phyloP scores from a whole-genome alignment of 2,888 invertebrate genomes.

The Ctenicera cuprea region DNA sequence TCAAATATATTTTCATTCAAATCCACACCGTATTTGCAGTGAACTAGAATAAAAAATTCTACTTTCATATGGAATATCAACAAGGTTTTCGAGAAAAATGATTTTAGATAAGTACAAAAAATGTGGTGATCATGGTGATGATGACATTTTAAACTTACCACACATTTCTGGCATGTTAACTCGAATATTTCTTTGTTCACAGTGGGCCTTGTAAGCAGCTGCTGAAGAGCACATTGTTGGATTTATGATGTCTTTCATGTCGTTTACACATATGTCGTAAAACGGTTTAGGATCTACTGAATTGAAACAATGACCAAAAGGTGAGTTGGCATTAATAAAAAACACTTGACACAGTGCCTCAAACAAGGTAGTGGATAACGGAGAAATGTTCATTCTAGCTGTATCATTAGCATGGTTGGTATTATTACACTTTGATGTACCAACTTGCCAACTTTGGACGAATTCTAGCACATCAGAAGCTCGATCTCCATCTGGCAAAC shows the following conservation, averaged over 20 bases:
- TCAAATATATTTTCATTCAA: slow-evolving; percentile 80
- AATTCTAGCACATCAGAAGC: slow-evolving; percentile 72
- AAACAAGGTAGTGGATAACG: slow-evolving; percentile 56
- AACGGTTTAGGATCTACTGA: slow-evolving; percentile 78
- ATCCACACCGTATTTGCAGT: slow-evolving; percentile 53
- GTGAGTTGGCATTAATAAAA: slow-evolving; percentile 78
- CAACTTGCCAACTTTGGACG: slow-evolving; percentile 76
- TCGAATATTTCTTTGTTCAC: slow-evolving; percentile 80
- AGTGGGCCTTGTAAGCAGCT: slow-evolving; percentile 84
- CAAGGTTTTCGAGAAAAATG: too few species aligned
- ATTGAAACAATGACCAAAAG: slow-evolving; percentile 79
- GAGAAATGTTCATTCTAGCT: slow-evolving; percentile 35
- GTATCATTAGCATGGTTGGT: slow-evolving; percentile 31
- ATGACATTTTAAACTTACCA: slow-evolving; percentile 78
- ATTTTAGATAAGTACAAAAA: too few species aligned
- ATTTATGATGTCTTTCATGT: slow-evolving; percentile 65
- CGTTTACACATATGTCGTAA: slow-evolving; percentile 76
- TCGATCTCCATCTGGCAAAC: slow-evolving; percentile 76
- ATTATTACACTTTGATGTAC: slow-evolving; percentile 44
- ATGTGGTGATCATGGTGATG: too few species aligned
- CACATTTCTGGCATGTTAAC: slow-evolving; percentile 85
- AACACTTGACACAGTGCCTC: slow-evolving; percentile 75
- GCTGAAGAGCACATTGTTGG: slow-evolving; percentile 82
- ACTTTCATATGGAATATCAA: too few species aligned
- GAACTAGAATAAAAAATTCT: slow-evolving; percentile 52